phyloP scores from a whole-genome alignment of 2,797 vertebrate genomes.

The Acrossocheilus fasciatus region DNA sequence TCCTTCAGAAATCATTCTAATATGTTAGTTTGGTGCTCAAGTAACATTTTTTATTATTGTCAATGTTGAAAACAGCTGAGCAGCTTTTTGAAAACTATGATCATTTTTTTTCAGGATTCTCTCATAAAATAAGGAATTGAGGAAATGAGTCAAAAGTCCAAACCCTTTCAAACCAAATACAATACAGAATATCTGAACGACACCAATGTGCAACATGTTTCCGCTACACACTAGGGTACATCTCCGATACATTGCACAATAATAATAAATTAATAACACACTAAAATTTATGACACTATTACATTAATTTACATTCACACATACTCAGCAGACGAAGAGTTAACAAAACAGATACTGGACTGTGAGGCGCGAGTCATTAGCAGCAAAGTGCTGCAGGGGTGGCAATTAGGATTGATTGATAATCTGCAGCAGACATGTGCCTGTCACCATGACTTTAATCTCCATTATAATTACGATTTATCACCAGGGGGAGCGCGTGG shows the following conservation, averaged over 20 bases:
- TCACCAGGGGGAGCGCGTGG: conserved; percentile 58
- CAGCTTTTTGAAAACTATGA: background rate
- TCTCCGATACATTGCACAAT: background rate
- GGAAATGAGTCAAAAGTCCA: background rate
- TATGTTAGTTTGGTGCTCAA: background rate
- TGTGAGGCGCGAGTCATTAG: conserved; percentile 59
- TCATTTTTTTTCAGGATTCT: background rate
- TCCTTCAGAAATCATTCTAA: background rate
- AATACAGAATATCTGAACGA: background rate
- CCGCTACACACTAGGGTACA: too few species aligned
- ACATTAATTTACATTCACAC: background rate
- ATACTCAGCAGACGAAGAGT: conserved; percentile 38
- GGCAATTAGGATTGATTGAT: conserved; percentile 70
- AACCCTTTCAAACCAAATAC: background rate
- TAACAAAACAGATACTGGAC: conserved; percentile 56
- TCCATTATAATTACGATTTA: conserved; percentile 69
- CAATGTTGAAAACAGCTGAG: background rate
- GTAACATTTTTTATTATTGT: background rate
- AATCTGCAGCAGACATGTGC: conserved; percentile 68
- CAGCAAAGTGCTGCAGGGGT: conserved; percentile 45
- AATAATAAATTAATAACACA: background rate
- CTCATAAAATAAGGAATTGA: background rate
- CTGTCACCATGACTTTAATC: conserved; percentile 68
- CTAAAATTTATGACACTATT: background rate
- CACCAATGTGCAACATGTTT: background rate